Evolutionary conservation across 2,797 vertebrate genomes (phyloP), one percentile per base, ranked within the genome.

Genomic region (Mormyrops attenuatus): DNA sequence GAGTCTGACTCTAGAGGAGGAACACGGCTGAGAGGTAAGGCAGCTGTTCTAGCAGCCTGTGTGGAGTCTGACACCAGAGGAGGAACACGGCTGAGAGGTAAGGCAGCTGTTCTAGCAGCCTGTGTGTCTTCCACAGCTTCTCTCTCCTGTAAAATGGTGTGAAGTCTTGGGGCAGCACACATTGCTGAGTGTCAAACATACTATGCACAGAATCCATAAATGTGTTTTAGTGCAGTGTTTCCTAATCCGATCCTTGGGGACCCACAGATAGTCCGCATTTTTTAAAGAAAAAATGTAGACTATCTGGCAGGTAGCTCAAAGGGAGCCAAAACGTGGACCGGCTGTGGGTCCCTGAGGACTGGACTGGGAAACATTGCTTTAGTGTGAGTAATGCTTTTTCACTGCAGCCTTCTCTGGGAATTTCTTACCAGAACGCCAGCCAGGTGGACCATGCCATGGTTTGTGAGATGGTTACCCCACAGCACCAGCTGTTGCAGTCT

Each of bases 401-500:
- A 8, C 34, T 34, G 63, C 26, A 34, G 63, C 26, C 1, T 69
- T 13, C 63, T 69, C 30, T 69, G 11, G 44, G 47, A 9, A 26
- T 66, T 49, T 89, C 92, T 96, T 91, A 96, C 96, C 94, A 97
- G 92, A 90, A 91, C 91, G 34, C 92, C 94, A 91, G 94, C 93
- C 88, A 97, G 93, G 90, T 95, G 94, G 63, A 89, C 84, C 94
- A 96, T 94, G 88, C 96, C 95, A 4, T 89, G 88, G 85, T 93
- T 90, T 50, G 96, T 96, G 91, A 97, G 95, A 26, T 93, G 94
- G 94, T 96, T 97, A 92, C 95, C 95, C 90, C 93, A 93, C 88
- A 97, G 93, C 87, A 94, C 90, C 88, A 97, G 91, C 55, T 93
- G 93, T 91, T 92, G 95, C 44, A 96, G 91, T 90, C 95, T 94